phyloP scores from a whole-genome alignment of 2,888 invertebrate species.

The Drosophila stalkeri region DNA sequence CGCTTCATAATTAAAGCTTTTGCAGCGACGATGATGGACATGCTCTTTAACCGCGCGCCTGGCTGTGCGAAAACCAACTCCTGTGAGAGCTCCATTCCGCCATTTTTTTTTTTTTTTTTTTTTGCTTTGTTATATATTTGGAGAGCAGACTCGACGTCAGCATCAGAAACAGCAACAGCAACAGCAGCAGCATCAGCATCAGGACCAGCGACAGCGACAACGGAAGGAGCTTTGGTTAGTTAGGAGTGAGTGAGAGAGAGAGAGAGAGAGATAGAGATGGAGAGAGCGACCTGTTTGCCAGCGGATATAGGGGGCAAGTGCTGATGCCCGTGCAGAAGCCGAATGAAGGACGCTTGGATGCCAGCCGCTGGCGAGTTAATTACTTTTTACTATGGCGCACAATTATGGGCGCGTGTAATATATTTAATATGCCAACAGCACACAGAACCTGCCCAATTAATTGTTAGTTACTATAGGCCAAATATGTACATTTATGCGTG shows the following conservation, averaged over 20 bases:
- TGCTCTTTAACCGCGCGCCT: constrained; percentile 59
- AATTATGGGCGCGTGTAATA: constrained; percentile 62
- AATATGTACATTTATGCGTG: constrained; percentile 22
- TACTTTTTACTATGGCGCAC: constrained; percentile 69
- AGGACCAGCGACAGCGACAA: constrained; percentile 4
- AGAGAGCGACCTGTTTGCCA: constrained; percentile 17
- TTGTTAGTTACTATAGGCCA: constrained; percentile 57
- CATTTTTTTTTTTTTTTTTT: neutral
- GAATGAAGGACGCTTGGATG: constrained; percentile 37
- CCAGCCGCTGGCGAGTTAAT: constrained; percentile 71
- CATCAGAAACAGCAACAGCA: neutral
- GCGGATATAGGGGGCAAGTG: constrained; percentile 11
- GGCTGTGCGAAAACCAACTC: constrained; percentile 22
- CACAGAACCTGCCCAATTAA: constrained; percentile 54
- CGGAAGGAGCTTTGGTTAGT: constrained; percentile 15
- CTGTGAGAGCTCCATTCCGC: neutral
- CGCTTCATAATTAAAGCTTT: constrained; percentile 76
- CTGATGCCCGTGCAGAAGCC: constrained; percentile 3
- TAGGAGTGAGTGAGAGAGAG: constrained; percentile 14
- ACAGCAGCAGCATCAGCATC: neutral
- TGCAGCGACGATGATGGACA: constrained; percentile 68
- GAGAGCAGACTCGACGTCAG: constrained; percentile 17
- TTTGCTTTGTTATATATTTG: constrained; percentile 20
- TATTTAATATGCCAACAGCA: constrained; percentile 72
- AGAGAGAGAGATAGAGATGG: constrained; percentile 20